Percentiles rank a stretch among this genome's conserved stretches.
These are phyloP conservation scores for Rhineura floridana DNA, from an alignment of 2,113 vertebrate genomes.

Conservation along the genomic window DNA sequence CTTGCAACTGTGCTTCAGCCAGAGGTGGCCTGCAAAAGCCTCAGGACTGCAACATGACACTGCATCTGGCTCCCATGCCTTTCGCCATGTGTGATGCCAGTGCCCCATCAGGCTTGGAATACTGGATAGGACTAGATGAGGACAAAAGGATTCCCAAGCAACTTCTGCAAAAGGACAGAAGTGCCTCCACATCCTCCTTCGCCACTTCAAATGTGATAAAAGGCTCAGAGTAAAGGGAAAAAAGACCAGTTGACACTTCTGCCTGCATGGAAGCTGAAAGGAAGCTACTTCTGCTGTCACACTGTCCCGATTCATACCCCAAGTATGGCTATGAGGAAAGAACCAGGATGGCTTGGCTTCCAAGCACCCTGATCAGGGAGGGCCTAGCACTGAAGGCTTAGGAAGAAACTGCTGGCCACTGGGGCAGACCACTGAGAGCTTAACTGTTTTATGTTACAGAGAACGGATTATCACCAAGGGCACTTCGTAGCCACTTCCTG, in stretches of 20 bases:
- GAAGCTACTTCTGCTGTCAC: background rate
- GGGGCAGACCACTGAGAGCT: background rate
- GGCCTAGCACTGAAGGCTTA: background rate
- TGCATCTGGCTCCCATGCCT: no score
- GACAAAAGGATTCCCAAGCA: no score
- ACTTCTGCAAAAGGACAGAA: background rate
- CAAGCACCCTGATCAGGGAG: background rate
- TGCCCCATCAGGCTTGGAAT: background rate
- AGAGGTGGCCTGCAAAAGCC: background rate
- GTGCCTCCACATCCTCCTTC: background rate
- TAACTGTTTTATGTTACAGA: background rate
- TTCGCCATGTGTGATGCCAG: background rate
- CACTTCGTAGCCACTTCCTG: slow-evolving; percentile 16
- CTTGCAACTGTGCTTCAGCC: background rate
- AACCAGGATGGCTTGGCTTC: background rate
- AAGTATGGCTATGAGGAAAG: background rate
- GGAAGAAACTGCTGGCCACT: background rate
- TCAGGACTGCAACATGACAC: background rate
- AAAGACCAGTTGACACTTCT: background rate
- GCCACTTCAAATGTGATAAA: background rate
- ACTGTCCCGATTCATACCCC: background rate
- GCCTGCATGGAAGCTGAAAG: background rate
- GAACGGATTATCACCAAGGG: background rate
- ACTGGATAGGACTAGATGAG: background rate
- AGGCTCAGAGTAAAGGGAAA: background rate